Evolutionary conservation across 2,797 vertebrate genomes (phyloP).

Genomic region (Cheirogaleus major): DNA sequence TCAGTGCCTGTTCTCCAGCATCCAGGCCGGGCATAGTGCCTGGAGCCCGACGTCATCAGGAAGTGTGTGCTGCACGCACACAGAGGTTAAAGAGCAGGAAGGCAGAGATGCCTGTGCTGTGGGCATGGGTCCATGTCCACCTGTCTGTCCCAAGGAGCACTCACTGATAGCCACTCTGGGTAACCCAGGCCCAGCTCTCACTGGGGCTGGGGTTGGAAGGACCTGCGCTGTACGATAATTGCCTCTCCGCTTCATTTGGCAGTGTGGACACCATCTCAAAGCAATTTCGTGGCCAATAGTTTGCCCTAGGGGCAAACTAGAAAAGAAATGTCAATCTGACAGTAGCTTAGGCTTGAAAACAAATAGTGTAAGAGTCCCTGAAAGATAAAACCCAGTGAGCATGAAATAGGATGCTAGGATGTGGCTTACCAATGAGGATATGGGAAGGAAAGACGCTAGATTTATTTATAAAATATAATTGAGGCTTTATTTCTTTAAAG

Average conservation of each 20-base stretch:
- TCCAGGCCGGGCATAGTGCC: no score
- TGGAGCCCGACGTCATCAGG: rapidly evolving
- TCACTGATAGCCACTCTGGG: no score
- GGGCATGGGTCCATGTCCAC: background rate
- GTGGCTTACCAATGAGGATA: background rate
- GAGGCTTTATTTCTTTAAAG: background rate
- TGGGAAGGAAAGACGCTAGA: background rate
- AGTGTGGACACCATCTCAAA: background rate
- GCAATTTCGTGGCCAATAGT: background rate
- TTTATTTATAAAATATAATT: background rate
- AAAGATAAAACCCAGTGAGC: background rate
- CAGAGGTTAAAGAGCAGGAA: background rate
- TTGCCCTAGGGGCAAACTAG: conserved; percentile 63
- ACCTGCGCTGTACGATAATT: background rate
- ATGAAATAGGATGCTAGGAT: background rate
- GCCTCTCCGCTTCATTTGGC: background rate
- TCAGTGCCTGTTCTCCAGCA: rapidly evolving
- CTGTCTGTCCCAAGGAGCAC: background rate
- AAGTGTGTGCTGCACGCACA: no score
- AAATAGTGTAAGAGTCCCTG: background rate
- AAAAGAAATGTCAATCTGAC: conserved; percentile 58
- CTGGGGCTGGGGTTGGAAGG: background rate
- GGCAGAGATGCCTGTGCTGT: rapidly evolving
- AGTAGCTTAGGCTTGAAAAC: conserved; percentile 56
- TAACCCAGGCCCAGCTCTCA: background rate